Percentiles rank a stretch among this genome's conserved stretches.
These are phyloP conservation scores for Dendrolimus houi DNA, from an alignment of 2,888 invertebrate species.

Conservation along the genomic window DNA sequence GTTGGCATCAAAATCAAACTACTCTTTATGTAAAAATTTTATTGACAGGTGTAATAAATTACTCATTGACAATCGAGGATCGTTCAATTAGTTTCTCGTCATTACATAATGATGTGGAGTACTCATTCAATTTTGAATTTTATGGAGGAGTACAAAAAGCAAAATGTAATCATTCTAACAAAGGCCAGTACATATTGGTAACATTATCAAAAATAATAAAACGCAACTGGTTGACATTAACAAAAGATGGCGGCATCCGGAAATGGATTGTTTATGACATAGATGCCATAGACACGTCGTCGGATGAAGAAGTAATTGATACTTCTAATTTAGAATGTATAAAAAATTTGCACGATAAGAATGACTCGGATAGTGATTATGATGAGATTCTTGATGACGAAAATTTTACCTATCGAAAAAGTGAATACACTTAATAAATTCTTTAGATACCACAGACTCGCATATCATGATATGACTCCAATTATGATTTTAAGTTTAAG, in stretches of 20 bases:
- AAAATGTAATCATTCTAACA: slow-evolving; percentile 36
- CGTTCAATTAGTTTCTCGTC: slow-evolving; percentile 38
- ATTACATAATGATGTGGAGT: slow-evolving; percentile 29
- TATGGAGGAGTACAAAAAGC: slow-evolving; percentile 43
- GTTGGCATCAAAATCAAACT: slow-evolving; percentile 50
- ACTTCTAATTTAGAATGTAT: slow-evolving; percentile 21
- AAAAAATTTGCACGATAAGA: slow-evolving; percentile 20
- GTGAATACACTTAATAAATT: not conserved
- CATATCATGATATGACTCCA: too few species aligned
- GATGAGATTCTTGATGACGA: slow-evolving; percentile 34
- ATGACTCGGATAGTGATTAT: slow-evolving; percentile 33
- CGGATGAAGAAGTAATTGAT: slow-evolving; percentile 38
- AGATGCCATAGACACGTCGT: slow-evolving; percentile 43
- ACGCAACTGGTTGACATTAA: slow-evolving; percentile 48
- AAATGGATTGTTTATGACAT: slow-evolving; percentile 59
- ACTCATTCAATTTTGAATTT: slow-evolving; percentile 52
- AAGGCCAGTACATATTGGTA: slow-evolving; percentile 52
- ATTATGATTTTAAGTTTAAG: too few species aligned
- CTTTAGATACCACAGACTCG: too few species aligned
- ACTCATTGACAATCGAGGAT: slow-evolving; percentile 37
- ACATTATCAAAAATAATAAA: slow-evolving; percentile 38
- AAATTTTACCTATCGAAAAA: slow-evolving; percentile 7
- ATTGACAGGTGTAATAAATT: slow-evolving; percentile 42
- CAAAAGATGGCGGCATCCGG: slow-evolving; percentile 25
- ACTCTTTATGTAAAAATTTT: slow-evolving; percentile 45